These are phyloP conservation scores for Eublepharis macularius DNA, from an alignment of 2,113 vertebrate species.

Conservation along the genomic window DNA sequence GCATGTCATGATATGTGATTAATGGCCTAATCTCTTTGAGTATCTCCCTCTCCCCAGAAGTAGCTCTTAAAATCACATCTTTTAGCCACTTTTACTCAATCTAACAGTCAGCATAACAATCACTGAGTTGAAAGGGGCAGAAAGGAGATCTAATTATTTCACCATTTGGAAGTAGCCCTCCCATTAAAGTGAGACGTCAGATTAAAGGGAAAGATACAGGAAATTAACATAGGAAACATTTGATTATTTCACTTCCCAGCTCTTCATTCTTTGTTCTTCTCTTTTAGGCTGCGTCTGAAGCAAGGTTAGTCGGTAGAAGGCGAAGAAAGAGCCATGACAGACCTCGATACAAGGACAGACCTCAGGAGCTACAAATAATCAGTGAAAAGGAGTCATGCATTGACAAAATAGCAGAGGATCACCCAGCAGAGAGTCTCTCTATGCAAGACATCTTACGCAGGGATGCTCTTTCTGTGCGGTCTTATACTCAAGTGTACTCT, in stretches of 20 bases:
- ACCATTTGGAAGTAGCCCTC: neutral
- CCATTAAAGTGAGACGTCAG: slow-evolving; percentile 13
- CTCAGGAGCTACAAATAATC: neutral
- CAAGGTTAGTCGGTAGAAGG: neutral
- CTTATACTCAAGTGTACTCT: too few relatives aligned
- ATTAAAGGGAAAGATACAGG: neutral
- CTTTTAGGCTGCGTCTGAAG: neutral
- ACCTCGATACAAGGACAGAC: neutral
- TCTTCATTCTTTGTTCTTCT: neutral
- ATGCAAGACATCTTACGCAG: too few relatives aligned
- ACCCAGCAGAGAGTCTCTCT: too few relatives aligned
- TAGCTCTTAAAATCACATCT: slow-evolving; percentile 15
- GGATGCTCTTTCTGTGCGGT: too few relatives aligned
- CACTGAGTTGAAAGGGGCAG: neutral
- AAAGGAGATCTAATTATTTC: slow-evolving; percentile 33
- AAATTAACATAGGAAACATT: slow-evolving; percentile 14
- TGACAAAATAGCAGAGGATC: neutral
- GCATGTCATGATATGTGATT: slow-evolving; percentile 23
- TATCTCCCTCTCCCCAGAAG: slow-evolving; percentile 21
- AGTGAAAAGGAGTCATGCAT: neutral
- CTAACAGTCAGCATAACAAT: neutral
- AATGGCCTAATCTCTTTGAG: slow-evolving; percentile 28
- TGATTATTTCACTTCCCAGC: slow-evolving; percentile 3
- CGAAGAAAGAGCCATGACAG: neutral
- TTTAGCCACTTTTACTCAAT: neutral